These are phyloP conservation scores for Pyxicephalus adspersus DNA, from an alignment of 2,113 vertebrate genomes.

Conservation along the genomic window DNA sequence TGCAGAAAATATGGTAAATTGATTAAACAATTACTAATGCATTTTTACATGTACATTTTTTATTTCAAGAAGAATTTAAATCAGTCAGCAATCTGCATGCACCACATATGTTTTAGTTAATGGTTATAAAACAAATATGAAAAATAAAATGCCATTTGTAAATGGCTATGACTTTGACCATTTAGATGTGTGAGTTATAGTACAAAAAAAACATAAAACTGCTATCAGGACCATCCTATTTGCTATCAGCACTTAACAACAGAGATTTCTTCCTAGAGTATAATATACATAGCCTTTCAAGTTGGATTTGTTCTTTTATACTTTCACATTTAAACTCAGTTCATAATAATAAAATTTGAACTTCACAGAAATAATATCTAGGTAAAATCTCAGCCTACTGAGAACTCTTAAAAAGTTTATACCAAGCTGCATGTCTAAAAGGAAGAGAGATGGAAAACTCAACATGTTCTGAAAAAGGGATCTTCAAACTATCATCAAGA, in stretches of 20 bases:
- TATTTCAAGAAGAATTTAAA: no score
- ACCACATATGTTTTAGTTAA: background rate
- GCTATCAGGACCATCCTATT: slow-evolving; percentile 23
- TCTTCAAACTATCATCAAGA: slow-evolving; percentile 32
- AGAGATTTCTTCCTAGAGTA: slow-evolving; percentile 19
- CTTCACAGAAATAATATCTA: slow-evolving; percentile 44
- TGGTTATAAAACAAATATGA: no score
- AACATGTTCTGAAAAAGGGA: slow-evolving; percentile 29
- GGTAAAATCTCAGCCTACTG: slow-evolving; percentile 36
- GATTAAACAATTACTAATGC: no score
- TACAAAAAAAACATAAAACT: background rate
- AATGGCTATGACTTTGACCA: background rate
- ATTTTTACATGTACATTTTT: no score
- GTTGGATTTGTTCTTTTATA: slow-evolving; percentile 30
- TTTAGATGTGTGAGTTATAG: background rate
- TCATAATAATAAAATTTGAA: slow-evolving; percentile 37
- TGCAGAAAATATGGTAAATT: no score
- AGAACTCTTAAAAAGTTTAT: slow-evolving; percentile 44
- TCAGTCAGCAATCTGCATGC: no score
- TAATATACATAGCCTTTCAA: slow-evolving; percentile 48
- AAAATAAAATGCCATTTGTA: background rate
- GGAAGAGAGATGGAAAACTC: slow-evolving; percentile 33
- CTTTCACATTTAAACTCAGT: slow-evolving; percentile 39
- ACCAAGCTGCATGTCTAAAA: slow-evolving; percentile 38
- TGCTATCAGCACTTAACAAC: slow-evolving; percentile 34